A percentile compares a stretch with the other conserved stretches of the same genome.
Conservation (phyloP, 2,113 vertebrate species). For the Sylvietta virens region DNA sequence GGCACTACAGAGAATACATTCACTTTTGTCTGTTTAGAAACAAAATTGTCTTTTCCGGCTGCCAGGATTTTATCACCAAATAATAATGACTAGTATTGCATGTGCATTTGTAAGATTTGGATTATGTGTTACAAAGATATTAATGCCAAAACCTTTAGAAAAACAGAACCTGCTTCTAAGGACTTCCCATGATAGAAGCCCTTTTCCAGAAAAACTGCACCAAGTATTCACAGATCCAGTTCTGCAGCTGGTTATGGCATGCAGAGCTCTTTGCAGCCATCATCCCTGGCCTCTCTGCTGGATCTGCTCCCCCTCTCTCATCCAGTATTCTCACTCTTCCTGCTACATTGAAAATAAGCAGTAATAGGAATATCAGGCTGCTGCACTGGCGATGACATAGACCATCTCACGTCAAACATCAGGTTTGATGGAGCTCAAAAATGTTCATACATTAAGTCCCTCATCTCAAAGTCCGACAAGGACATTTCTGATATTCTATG, state of each 20-base stretch:
- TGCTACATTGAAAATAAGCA: background rate
- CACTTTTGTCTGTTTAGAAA: background rate
- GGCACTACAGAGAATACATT: background rate
- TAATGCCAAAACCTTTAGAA: background rate
- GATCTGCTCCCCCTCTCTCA: background rate
- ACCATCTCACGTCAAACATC: background rate
- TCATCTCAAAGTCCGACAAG: background rate
- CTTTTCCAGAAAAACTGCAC: background rate
- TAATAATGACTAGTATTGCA: background rate
- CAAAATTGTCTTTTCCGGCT: background rate
- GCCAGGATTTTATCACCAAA: background rate
- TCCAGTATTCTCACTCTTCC: background rate
- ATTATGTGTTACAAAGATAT: background rate
- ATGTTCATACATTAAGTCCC: background rate
- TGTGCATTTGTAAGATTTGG: background rate
- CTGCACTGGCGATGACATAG: rapidly evolving
- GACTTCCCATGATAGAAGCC: rapidly evolving
- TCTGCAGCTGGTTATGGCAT: background rate
- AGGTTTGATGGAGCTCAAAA: background rate
- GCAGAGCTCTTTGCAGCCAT: background rate
- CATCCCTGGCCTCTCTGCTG: background rate
- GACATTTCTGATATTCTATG: background rate
- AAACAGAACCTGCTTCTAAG: background rate
- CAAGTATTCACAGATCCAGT: rapidly evolving
- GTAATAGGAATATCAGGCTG: background rate